phyloP scores from a whole-genome alignment of 2,113 vertebrate species.

The Pomatorhinus ruficollis region DNA sequence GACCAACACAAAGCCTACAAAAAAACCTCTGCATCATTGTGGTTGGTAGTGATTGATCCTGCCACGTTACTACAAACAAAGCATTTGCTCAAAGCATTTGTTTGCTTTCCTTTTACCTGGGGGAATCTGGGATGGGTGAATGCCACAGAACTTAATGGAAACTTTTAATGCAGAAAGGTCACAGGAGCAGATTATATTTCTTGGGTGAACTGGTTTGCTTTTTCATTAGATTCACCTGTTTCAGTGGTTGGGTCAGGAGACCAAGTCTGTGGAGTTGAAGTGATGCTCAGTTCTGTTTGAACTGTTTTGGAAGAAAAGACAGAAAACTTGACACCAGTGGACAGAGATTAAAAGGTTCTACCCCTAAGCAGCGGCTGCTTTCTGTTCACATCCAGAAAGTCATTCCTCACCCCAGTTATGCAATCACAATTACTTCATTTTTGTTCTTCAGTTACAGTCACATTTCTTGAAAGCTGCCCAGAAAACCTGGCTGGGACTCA shows the following conservation, averaged over 20 bases:
- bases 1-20: background rate
- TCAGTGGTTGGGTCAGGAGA: background rate
- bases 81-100: background rate
- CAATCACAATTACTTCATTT: constrained; percentile 42
- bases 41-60: constrained; percentile 39
- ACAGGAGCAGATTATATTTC: constrained; percentile 9
- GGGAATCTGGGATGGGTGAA: constrained; percentile 34
- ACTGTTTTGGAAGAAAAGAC: background rate
- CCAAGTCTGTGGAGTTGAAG: background rate
- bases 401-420: constrained; percentile 2
- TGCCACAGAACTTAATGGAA: constrained; percentile 47
- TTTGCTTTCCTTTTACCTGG: constrained; percentile 31
- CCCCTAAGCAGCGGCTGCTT: background rate
- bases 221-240: constrained; percentile 23
- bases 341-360: background rate
- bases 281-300: background rate
- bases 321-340: background rate
- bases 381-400: background rate
- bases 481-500: constrained; percentile 42
- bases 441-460: constrained; percentile 3
- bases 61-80: constrained; percentile 28
- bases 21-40: constrained; percentile 18
- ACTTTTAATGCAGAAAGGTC: constrained; percentile 26
- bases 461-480: constrained; percentile 8
- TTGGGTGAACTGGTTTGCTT: constrained; percentile 30